phyloP scores from a whole-genome alignment of 2,888 invertebrate species.

The Caenorhabditis doughertyi region DNA sequence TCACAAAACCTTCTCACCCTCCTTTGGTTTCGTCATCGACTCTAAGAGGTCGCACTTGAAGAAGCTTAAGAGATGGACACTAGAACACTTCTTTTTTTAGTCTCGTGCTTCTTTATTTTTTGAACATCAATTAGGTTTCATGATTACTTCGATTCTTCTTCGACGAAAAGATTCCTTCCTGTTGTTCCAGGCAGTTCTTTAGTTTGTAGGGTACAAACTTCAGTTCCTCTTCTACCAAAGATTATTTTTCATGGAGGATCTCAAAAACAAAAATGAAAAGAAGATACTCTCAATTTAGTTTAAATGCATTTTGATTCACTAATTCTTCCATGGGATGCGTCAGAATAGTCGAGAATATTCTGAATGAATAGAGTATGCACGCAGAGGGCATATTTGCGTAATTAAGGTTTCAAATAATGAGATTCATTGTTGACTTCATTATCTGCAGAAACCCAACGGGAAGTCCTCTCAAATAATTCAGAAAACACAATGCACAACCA shows the following conservation, averaged over 20 bases:
- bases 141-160: conserved; percentile 11
- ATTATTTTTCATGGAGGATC: too few species aligned
- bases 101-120: conserved; percentile 20
- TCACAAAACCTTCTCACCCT: conserved; percentile 16
- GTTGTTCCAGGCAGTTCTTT: too few species aligned
- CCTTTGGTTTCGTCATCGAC: conserved; percentile 43
- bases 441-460: neutral
- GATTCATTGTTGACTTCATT: conserved; percentile 28
- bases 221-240: conserved; percentile 5
- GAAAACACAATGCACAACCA: conserved; percentile 4
- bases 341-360: conserved; percentile 30
- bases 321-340: conserved; percentile 24
- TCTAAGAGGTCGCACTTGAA: conserved; percentile 13
- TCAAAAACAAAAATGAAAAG: neutral
- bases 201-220: neutral
- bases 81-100: neutral
- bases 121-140: conserved; percentile 49
- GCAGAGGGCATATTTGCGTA: conserved; percentile 20
- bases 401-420: conserved; percentile 24
- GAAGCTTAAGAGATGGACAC: conserved; percentile 18
- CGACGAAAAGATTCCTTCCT: too few species aligned
- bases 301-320: conserved; percentile 36
- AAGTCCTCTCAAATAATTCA: neutral
- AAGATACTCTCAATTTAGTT: neutral
- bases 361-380: conserved; percentile 20